Evolutionary conservation across 2,113 vertebrate species (phyloP), one percentile per base, ranked within the genome.

Genomic region (Malurus alboscapulatus): DNA sequence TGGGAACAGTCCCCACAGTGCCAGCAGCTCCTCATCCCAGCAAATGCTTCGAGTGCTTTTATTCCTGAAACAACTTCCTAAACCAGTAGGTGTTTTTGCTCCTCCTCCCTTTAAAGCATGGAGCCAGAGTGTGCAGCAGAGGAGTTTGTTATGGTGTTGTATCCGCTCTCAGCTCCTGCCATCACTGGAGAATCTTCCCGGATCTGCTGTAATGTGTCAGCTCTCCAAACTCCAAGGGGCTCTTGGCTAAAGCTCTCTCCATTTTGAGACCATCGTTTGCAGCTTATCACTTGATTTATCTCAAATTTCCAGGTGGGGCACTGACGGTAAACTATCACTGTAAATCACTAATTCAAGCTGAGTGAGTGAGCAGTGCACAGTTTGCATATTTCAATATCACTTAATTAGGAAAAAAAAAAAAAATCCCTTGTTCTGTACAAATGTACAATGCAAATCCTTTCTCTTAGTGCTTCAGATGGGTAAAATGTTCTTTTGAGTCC

Each of bases 201-300:
- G 63, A 89, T 74, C 73, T 74, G 73, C 82, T 89, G 19, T 74
- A 94, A 96, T 36, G 45, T 74, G 90, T 86, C 87, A 90, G 74
- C 87, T 92, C 86, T 87, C 84, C 92, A 80, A 59, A 71, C 79
- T 77, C 88, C 77, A 38, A 92, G 55, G 54, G 96, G 87, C 92
- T 96, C 72, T 48, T 75, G 90, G 72, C 89, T 86, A 92, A 74
- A 95, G 74, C 61, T 55, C 65, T 87, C 68, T 95, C 88, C 73
- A 58, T 50, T 83, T 82, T 48, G 58, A 92, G 45, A 89, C 91
- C 76, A 61, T 32, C 2, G 13, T 24, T 15, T 32, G 73, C 53
- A 90, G 53, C 91, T 95, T 95, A 78, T 96, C 75, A 36, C 63
- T 97, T 97, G 90, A 96, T 97, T 97, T 92, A 80, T 93, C 87